Evolutionary conservation across 1,140 invertebrate species (phyloP), one percentile per base, ranked within the genome.

Genomic region (Aphelenchoides fujianensis): DNA sequence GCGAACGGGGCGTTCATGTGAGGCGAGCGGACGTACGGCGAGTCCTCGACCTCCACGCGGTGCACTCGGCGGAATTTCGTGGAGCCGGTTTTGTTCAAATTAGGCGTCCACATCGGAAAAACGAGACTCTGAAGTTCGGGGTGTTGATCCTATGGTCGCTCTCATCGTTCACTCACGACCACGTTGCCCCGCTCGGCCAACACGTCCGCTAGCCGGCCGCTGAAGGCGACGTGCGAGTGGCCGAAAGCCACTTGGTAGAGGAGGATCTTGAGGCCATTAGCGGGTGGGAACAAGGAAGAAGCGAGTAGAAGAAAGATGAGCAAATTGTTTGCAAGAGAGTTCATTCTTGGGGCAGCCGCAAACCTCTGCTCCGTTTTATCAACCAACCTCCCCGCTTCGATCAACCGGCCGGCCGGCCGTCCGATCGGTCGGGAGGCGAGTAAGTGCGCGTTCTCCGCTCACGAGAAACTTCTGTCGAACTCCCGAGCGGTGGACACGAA

Each of bases 261-360:
- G 12, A 59, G 19, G 34, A 59, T 59, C 23, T 59, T 59, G 5
- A 59, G 19, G 7, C 55, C 55, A 59, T 59, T 7, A 23, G 55
- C 12, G 12, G n/a, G n/a, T n/a, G n/a, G n/a, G n/a, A n/a, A n/a
- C n/a, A n/a, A n/a, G n/a, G n/a, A n/a, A n/a, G n/a, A n/a, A n/a
- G n/a, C n/a, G n/a, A n/a, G n/a, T n/a, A n/a, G n/a, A n/a, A n/a
- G n/a, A n/a, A n/a, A n/a, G n/a, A n/a, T n/a, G n/a, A n/a, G n/a
- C n/a, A n/a, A n/a, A n/a, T n/a, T n/a, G n/a, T n/a, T n/a, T n/a
- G n/a, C n/a, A n/a, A n/a, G n/a, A n/a, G n/a, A n/a, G n/a, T n/a
- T n/a, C n/a, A n/a, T n/a, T n/a, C n/a, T n/a, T n/a, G n/a, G n/a
- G n/a, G n/a, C n/a, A n/a, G n/a, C n/a, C n/a, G n/a, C n/a, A n/a